Percentiles rank a stretch among this genome's conserved stretches.
These are phyloP conservation scores for Sebastes nivosus DNA, from an alignment of 2,797 vertebrate genomes.

Conservation along the genomic window DNA sequence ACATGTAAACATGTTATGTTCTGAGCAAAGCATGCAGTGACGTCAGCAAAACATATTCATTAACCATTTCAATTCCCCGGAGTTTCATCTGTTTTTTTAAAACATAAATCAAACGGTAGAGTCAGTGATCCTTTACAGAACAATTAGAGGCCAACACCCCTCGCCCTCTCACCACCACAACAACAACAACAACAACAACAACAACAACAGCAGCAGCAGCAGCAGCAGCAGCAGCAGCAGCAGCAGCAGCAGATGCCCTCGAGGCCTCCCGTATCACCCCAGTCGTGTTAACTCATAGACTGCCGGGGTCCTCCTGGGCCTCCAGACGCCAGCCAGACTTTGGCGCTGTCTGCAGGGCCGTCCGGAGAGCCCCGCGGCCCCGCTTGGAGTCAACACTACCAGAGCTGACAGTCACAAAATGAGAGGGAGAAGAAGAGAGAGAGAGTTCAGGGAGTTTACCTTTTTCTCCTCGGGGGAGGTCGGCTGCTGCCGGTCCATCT, in stretches of 20 bases:
- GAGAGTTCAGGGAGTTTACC: conserved; percentile 74
- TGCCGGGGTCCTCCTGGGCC: neutral
- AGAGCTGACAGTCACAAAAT: neutral
- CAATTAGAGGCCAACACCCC: neutral
- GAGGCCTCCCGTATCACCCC: neutral
- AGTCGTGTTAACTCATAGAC: neutral
- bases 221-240: no score
- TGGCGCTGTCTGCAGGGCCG: neutral
- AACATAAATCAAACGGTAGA: neutral
- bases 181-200: no score
- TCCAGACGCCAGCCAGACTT: conserved; percentile 1
- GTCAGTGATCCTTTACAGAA: neutral
- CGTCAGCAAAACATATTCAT: neutral
- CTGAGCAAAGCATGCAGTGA: neutral
- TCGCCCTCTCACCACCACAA: neutral
- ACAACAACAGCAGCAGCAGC: rapidly evolving
- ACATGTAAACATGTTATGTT: no score
- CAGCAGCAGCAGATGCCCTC: neutral
- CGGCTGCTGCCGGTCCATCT: conserved; percentile 77
- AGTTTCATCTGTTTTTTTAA: neutral
- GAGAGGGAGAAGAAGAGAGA: neutral
- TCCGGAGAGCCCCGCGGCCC: neutral
- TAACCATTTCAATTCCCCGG: neutral
- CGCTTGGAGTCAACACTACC: neutral
- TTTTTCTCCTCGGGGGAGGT: conserved; percentile 84